Conservation (phyloP, 1,140 invertebrate genomes). For the Argopecten irradians region DNA sequence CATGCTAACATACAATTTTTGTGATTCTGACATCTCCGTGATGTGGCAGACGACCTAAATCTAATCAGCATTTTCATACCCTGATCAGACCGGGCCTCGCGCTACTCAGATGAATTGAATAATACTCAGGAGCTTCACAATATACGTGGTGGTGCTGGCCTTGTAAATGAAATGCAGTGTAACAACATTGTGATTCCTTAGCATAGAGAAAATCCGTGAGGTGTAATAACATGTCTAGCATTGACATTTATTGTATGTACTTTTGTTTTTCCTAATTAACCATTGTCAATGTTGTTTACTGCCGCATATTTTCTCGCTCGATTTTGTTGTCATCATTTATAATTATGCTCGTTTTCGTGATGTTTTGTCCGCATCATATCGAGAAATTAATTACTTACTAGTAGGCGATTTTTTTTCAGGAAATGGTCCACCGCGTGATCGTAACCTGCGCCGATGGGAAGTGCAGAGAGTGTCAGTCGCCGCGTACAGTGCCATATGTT, state of each 20-base stretch:
- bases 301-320: not conserved
- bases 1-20: not conserved
- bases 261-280: not conserved
- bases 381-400: too few relatives aligned
- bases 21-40: not conserved
- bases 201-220: too few relatives aligned
- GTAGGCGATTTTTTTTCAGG: slow-evolving; percentile 77
- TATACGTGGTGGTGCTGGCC: not conserved
- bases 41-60: not conserved
- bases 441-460: slow-evolving; percentile 88
- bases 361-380: not conserved
- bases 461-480: slow-evolving; percentile 84
- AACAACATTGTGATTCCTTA: too few relatives aligned
- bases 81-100: not conserved
- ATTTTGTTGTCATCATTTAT: too few relatives aligned
- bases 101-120: not conserved
- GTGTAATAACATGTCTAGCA: too few relatives aligned
- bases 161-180: not conserved
- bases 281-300: not conserved
- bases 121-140: not conserved
- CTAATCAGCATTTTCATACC: not conserved
- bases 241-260: not conserved
- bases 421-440: slow-evolving; percentile 90
- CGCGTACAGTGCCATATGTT: slow-evolving; percentile 83
- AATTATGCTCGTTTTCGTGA: not conserved